These are phyloP conservation scores for Choreutis nemorana DNA, from an alignment of 2,888 invertebrate species.

Conservation along the genomic window DNA sequence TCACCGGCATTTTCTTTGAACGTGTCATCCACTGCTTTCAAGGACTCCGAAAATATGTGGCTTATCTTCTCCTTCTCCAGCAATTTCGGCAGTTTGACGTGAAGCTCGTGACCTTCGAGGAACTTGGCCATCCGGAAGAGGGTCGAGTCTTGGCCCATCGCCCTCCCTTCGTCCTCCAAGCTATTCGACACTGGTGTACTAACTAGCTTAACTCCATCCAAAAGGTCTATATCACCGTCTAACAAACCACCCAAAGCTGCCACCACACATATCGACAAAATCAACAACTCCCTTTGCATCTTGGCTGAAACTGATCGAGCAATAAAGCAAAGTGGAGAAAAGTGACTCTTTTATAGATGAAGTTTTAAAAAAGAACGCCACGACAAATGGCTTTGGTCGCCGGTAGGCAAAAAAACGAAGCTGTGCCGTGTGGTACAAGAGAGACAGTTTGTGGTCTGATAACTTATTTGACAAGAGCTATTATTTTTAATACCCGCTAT, in stretches of 20 bases:
- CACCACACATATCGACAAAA: conserved; percentile 22
- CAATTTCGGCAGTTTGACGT: conserved; percentile 74
- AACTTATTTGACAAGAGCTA: too few relatives aligned
- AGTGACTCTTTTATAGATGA: conserved; percentile 44
- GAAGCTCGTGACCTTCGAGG: conserved; percentile 74
- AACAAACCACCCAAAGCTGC: conserved; percentile 28
- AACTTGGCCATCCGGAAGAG: conserved; percentile 71
- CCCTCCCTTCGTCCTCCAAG: conserved; percentile 49
- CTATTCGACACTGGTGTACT: conserved; percentile 56
- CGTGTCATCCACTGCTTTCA: conserved; percentile 54
- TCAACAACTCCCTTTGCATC: conserved; percentile 38
- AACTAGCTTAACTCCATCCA: conserved; percentile 72
- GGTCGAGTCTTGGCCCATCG: conserved; percentile 58
- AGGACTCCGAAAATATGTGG: conserved; percentile 59
- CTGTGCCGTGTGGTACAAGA: too few relatives aligned
- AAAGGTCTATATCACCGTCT: conserved; percentile 63
- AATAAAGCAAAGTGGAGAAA: conserved; percentile 48
- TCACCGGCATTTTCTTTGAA: conserved; percentile 58
- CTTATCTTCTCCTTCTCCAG: conserved; percentile 72
- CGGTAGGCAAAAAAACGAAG: too few relatives aligned
- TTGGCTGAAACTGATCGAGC: conserved; percentile 30
- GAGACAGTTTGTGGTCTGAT: too few relatives aligned
- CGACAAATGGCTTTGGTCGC: too few relatives aligned
- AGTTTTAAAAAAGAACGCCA: conserved; percentile 59
- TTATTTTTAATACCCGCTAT: too few relatives aligned